Conservation (phyloP, 2,888 invertebrate species). For the Heteromyza rotundicornis region DNA sequence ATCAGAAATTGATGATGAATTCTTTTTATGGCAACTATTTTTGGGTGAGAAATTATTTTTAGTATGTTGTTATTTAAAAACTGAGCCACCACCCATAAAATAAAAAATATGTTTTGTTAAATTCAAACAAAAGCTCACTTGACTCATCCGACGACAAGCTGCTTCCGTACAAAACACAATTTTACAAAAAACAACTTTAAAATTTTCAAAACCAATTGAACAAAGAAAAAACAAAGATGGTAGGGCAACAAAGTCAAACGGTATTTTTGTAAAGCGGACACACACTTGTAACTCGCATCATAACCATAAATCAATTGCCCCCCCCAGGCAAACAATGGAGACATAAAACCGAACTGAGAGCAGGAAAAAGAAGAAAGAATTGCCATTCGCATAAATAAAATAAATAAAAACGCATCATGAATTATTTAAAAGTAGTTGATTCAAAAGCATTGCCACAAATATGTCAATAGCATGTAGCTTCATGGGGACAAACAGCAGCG, state of each 20-base stretch:
- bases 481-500: too few relatives aligned
- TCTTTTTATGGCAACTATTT: too few relatives aligned
- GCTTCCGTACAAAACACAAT: too few relatives aligned
- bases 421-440: slow-evolving; percentile 1
- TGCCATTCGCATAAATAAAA: neutral
- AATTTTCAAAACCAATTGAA: neutral
- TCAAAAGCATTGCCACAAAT: neutral
- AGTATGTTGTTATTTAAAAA: too few relatives aligned
- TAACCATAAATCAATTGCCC: neutral
- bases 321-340: neutral
- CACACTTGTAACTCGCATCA: neutral
- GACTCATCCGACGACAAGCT: too few relatives aligned
- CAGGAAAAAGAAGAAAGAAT: neutral
- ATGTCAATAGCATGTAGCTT: too few relatives aligned
- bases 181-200: too few relatives aligned
- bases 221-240: neutral
- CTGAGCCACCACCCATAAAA: too few relatives aligned
- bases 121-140: too few relatives aligned
- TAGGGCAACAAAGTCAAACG: neutral
- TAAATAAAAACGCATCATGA: neutral
- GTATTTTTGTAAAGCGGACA: neutral
- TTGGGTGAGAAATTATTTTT: too few relatives aligned
- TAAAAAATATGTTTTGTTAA: too few relatives aligned
- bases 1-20: too few relatives aligned
- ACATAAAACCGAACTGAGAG: neutral